Conservation (phyloP, 2,888 invertebrate genomes). For the Thysanoteuthis rhombus region DNA sequence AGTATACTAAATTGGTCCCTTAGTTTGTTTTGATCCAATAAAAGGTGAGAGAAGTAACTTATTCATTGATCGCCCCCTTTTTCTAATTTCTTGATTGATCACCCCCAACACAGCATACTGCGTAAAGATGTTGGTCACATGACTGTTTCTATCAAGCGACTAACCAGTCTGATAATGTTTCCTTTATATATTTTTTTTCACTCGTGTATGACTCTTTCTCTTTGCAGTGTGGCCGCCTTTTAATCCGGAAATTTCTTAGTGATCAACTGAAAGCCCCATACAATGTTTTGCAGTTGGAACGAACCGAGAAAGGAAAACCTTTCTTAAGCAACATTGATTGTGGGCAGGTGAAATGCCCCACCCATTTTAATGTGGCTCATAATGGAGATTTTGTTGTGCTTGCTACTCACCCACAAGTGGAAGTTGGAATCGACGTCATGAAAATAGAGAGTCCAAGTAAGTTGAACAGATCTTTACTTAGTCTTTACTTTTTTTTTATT, state of each 20-base stretch:
- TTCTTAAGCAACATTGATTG: constrained; percentile 48
- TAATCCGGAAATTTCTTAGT: constrained; percentile 84
- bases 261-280: constrained; percentile 75
- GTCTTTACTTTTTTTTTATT: no score
- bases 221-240: constrained; percentile 76
- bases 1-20: no score
- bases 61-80: no score
- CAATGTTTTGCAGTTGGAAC: constrained; percentile 71
- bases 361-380: constrained; percentile 90
- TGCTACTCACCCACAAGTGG: constrained; percentile 68
- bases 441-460: constrained; percentile 76
- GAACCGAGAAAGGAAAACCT: constrained; percentile 69
- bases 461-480: constrained; percentile 17
- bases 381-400: constrained; percentile 87
- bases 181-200: not conserved
- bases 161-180: no score
- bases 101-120: no score
- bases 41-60: no score
- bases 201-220: constrained; percentile 25
- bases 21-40: no score
- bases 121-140: no score
- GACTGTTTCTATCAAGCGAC: no score
- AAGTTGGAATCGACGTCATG: constrained; percentile 83
- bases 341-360: constrained; percentile 36
- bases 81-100: no score